These are phyloP conservation scores for Chrysolina americana DNA, from an alignment of 2,888 invertebrate genomes.

Conservation along the genomic window DNA sequence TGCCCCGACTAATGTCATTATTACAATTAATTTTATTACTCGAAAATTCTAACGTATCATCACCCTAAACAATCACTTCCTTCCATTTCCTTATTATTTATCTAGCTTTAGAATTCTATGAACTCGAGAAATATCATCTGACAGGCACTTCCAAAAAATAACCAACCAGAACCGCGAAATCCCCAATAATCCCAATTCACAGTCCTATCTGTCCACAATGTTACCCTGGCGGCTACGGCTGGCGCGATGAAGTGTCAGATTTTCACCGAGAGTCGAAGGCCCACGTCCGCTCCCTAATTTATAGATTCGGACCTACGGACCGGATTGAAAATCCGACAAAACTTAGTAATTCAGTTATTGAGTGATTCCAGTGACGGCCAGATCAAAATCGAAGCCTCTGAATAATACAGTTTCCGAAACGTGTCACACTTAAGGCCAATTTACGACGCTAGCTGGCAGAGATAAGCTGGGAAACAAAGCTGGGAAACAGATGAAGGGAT, in stretches of 20 bases:
- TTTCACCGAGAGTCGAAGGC: constrained; percentile 3
- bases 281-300: constrained; percentile 19
- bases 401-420: constrained; percentile 24
- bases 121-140: no score
- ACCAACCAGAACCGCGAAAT: neutral
- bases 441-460: neutral
- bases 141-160: neutral
- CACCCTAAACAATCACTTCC: no score
- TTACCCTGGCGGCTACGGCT: neutral
- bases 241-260: constrained; percentile 14
- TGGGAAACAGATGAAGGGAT: neutral
- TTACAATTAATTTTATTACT: no score
- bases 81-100: no score
- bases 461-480: neutral
- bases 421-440: constrained; percentile 17
- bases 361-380: constrained; percentile 6
- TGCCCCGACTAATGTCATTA: no score
- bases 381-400: constrained; percentile 15
- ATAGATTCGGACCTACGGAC: neutral
- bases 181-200: neutral
- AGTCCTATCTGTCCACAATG: neutral
- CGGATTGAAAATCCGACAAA: constrained; percentile 19
- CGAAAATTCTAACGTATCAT: no score
- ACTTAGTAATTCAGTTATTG: constrained; percentile 28
- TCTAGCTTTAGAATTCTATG: no score